Percentiles rank a stretch among this genome's conserved stretches.
These are phyloP conservation scores for Anthoscopus minutus DNA, from an alignment of 2,113 vertebrate genomes.

Conservation along the genomic window DNA sequence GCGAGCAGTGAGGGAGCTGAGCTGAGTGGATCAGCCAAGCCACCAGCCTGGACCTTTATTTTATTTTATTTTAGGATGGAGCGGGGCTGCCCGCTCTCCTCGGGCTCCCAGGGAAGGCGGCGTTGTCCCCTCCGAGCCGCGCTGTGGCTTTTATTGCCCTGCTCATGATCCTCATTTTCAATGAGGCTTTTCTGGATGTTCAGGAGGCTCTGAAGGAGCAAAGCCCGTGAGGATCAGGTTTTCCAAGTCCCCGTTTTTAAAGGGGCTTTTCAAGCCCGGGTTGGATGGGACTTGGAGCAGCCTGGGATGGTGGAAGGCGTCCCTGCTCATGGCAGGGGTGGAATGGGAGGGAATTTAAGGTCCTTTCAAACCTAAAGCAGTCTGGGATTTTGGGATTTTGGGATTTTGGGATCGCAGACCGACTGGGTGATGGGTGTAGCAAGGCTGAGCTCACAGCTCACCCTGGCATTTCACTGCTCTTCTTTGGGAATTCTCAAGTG, in stretches of 20 bases:
- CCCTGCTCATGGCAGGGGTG: not conserved
- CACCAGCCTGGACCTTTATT: not conserved
- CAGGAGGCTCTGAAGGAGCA: not conserved
- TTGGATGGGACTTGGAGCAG: not conserved
- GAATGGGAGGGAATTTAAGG: not conserved
- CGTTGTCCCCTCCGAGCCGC: too few species aligned
- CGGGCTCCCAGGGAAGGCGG: accelerated
- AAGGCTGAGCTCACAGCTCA: not conserved
- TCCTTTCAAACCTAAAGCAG: not conserved
- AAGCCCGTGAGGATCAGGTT: accelerated
- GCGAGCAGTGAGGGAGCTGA: not conserved
- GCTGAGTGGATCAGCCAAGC: not conserved
- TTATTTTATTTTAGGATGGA: not conserved
- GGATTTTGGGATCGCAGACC: not conserved
- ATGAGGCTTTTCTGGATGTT: not conserved
- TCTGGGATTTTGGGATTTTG: not conserved
- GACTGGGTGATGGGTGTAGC: accelerated
- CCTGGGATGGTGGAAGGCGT: not conserved
- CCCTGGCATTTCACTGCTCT: not conserved
- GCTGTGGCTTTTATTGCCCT: not conserved
- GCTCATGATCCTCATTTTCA: accelerated
- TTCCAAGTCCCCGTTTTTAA: accelerated
- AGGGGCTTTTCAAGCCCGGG: not conserved
- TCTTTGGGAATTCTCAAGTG: not conserved
- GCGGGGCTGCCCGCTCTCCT: not conserved